Conservation (phyloP, 2,797 vertebrate genomes). For the Liparis tanakae region DNA sequence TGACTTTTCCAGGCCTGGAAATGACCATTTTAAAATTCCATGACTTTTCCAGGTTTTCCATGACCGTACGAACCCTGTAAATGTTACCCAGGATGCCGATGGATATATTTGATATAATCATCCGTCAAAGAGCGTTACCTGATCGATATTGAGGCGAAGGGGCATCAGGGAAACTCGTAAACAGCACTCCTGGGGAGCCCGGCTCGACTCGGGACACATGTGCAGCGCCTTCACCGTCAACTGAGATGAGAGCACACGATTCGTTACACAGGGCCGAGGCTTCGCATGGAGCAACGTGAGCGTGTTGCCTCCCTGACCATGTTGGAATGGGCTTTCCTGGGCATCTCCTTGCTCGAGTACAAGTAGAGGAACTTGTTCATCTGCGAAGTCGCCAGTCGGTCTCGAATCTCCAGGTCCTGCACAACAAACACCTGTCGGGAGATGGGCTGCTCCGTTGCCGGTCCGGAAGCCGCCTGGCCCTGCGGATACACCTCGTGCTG, state of each 20-base stretch:
- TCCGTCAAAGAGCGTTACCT: conserved; percentile 78
- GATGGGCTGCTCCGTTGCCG: conserved; percentile 87
- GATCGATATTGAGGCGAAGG: conserved; percentile 97
- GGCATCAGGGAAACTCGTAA: conserved; percentile 95
- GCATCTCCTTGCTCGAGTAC: conserved; percentile 98
- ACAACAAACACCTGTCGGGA: conserved; percentile 96
- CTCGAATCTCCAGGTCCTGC: conserved; percentile 96
- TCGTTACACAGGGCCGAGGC: background rate
- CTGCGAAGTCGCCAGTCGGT: conserved; percentile 95
- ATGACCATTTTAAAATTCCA: too few species aligned
- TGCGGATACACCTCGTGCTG: conserved; percentile 96
- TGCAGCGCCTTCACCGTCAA: conserved; percentile 93
- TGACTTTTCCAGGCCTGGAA: too few species aligned
- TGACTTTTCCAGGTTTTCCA: too few species aligned
- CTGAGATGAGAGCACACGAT: conserved; percentile 70
- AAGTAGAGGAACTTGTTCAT: conserved; percentile 99
- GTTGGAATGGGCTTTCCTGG: conserved; percentile 96
- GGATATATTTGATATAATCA: background rate
- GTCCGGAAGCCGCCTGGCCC: conserved; percentile 64
- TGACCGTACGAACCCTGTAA: too few species aligned
- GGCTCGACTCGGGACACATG: conserved; percentile 93
- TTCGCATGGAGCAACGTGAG: background rate
- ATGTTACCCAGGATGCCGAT: background rate
- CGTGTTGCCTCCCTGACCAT: conserved; percentile 84
- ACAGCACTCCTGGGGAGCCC: conserved; percentile 95